phyloP scores from a whole-genome alignment of 53 echinoderm and acorn worm genomes.

The Apostichopus leukothele region DNA sequence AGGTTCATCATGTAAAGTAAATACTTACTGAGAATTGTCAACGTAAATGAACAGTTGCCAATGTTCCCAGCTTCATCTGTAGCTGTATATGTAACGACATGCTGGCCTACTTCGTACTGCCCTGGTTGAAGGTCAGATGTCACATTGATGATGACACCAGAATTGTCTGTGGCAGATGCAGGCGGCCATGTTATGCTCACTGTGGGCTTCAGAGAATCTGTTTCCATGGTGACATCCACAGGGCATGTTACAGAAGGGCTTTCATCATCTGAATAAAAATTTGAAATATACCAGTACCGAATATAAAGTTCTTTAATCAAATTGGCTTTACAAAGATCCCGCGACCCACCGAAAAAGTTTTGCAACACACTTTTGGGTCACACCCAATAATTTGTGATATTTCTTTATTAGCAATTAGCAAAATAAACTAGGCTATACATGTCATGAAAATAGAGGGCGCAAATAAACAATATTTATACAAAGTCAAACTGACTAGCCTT shows the following conservation, averaged over 20 bases:
- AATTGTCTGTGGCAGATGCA: constrained; percentile 1
- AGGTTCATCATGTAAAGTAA: too few species aligned
- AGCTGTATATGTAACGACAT: constrained; percentile 10
- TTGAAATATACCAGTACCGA: too few species aligned
- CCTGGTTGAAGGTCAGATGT: constrained; percentile 37
- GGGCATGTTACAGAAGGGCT: not conserved
- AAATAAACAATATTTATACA: too few species aligned
- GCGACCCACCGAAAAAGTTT: too few species aligned
- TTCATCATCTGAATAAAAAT: not conserved
- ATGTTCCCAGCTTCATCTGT: not conserved
- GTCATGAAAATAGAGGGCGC: too few species aligned
- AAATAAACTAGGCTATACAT: too few species aligned
- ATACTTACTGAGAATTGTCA: not conserved
- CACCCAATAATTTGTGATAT: too few species aligned
- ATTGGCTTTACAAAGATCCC: too few species aligned
- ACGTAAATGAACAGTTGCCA: not conserved
- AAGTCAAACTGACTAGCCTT: too few species aligned
- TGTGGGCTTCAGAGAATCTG: not conserved
- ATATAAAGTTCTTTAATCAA: too few species aligned
- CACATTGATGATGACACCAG: not conserved
- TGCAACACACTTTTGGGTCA: too few species aligned
- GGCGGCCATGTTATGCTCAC: not conserved
- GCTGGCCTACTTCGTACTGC: constrained; percentile 16
- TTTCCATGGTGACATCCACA: not conserved
- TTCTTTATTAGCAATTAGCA: too few species aligned